Percentiles rank a stretch among this genome's conserved stretches.
Conservation (phyloP, 30 jellyfish, hydroid and myxozoan species). For the Hydractinia symbiolongicarpus region DNA sequence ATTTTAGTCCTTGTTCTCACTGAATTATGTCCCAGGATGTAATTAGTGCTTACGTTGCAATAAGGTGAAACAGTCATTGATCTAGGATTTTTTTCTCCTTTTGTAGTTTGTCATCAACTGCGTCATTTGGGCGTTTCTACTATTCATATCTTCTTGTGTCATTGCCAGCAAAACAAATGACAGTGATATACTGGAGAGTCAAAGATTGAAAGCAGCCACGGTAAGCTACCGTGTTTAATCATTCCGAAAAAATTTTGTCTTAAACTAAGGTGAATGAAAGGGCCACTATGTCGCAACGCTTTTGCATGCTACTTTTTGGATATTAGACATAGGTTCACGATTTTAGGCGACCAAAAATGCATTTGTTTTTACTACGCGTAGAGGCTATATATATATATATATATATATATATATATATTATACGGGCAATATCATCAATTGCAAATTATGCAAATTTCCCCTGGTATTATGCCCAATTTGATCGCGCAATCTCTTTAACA, state of each 20-base stretch:
- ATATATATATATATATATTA: too few species aligned
- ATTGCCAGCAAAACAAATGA: conserved; percentile 5
- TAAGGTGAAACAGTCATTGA: neutral
- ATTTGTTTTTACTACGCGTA: too few species aligned
- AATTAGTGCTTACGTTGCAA: neutral
- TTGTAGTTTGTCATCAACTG: conserved; percentile 4
- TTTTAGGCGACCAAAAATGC: too few species aligned
- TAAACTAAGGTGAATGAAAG: too few species aligned
- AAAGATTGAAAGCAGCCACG: conserved; percentile 1
- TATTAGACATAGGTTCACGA: too few species aligned
- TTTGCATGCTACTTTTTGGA: too few species aligned
- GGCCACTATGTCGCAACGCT: too few species aligned
- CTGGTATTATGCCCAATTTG: too few species aligned
- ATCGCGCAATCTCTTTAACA: too few species aligned
- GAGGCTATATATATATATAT: too few species aligned
- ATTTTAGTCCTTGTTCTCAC: neutral
- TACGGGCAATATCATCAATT: too few species aligned
- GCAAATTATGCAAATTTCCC: too few species aligned
- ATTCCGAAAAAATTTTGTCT: neutral
- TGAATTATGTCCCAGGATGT: neutral
- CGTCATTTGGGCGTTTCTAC: conserved; percentile 14
- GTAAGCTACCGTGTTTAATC: neutral
- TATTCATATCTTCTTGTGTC: conserved; percentile 12
- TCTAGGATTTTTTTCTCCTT: neutral
- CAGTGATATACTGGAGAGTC: neutral